phyloP scores from a whole-genome alignment of 2,888 invertebrate species.

The Himalopsyche japonica region DNA sequence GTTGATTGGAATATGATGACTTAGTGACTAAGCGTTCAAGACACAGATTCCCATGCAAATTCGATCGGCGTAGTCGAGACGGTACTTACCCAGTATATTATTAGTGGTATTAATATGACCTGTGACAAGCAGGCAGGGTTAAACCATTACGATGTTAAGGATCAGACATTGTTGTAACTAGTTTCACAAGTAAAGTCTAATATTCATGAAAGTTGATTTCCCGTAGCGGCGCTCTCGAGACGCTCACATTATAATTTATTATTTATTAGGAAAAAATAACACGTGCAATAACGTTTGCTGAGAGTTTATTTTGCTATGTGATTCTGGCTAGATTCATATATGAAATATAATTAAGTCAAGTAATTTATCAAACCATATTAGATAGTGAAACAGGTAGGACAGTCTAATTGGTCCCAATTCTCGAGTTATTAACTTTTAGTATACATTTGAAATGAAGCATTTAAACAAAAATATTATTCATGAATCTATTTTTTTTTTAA shows the following conservation, averaged over 20 bases:
- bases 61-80: not conserved
- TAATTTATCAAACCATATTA: no score
- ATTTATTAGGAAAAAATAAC: no score
- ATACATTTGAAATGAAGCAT: no score
- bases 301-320: no score
- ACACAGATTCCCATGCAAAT: not conserved
- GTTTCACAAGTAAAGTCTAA: constrained; percentile 10
- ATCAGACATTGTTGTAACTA: constrained; percentile 23
- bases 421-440: no score
- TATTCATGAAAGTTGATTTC: constrained; percentile 27
- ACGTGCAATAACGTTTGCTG: no score
- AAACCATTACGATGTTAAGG: constrained; percentile 3
- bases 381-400: no score
- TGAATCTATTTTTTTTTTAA: no score
- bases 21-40: not conserved
- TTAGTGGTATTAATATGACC: constrained; percentile 5
- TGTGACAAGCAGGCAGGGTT: constrained; percentile 10
- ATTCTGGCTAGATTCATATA: no score
- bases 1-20: not conserved
- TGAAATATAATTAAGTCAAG: no score
- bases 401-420: no score
- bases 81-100: not conserved
- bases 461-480: no score
- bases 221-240: constrained; percentile 5
- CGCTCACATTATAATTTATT: not conserved